Percentiles rank a stretch among this genome's conserved stretches.
These are phyloP conservation scores for Microcebus ravelobensis DNA, from an alignment of 2,113 vertebrate genomes.

Conservation along the genomic window DNA sequence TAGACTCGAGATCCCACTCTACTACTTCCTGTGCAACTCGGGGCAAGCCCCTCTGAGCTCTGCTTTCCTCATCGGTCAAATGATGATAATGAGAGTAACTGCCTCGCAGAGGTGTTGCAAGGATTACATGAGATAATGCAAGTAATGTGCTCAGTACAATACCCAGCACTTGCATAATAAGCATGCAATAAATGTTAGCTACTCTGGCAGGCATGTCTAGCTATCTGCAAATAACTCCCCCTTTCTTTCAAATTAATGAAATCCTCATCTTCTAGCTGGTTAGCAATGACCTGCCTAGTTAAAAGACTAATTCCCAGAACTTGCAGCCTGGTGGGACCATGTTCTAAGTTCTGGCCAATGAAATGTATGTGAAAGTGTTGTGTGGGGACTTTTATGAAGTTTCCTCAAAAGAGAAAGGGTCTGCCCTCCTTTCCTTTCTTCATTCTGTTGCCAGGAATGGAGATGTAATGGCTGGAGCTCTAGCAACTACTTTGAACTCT, in stretches of 20 bases:
- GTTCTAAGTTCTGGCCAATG: neutral
- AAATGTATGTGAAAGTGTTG: neutral
- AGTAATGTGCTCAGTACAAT: neutral
- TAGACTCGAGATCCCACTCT: neutral
- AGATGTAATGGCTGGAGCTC: neutral
- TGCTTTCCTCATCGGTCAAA: neutral
- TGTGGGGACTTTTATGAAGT: neutral
- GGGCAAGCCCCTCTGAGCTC: neutral
- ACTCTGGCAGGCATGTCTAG: neutral
- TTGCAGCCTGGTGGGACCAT: neutral
- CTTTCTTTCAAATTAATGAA: neutral
- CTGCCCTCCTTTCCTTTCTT: neutral
- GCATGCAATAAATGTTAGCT: neutral
- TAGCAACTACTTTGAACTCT: neutral
- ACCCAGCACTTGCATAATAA: neutral
- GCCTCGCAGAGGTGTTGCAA: neutral
- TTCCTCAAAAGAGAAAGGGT: neutral
- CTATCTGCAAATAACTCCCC: neutral
- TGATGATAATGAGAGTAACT: neutral
- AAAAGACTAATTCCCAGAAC: neutral
- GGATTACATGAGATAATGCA: neutral
- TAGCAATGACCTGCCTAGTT: neutral
- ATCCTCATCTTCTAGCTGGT: neutral
- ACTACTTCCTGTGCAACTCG: no score
- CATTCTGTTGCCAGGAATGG: neutral